Conservation (phyloP, 2,113 vertebrate species). For the Callithrix jacchus region DNA sequence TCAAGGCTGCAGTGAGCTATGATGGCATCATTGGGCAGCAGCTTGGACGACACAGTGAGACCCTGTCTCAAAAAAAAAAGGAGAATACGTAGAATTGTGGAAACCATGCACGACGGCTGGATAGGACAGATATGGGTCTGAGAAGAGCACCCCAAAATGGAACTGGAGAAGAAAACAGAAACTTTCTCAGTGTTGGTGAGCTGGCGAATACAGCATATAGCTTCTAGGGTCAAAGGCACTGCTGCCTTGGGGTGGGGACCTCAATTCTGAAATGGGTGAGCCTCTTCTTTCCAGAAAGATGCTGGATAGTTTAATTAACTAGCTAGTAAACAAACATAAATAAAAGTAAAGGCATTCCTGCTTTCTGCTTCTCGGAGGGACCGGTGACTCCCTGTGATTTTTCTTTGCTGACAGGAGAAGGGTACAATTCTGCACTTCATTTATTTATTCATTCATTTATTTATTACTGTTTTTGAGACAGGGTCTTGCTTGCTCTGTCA, state of each 20-base stretch:
- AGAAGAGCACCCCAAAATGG: constrained; percentile 22
- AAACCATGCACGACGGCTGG: background rate
- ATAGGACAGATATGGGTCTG: background rate
- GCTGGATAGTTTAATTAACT: background rate
- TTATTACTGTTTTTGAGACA: too few relatives aligned
- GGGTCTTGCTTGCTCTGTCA: too few relatives aligned
- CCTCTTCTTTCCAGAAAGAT: background rate
- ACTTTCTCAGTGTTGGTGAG: background rate
- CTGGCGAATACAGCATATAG: background rate
- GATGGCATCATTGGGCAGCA: background rate
- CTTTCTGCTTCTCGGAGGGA: background rate
- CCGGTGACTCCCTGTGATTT: background rate
- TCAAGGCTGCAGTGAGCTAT: background rate
- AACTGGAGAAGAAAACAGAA: background rate
- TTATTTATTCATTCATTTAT: too few relatives aligned
- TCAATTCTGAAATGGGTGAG: background rate
- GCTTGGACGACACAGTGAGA: background rate
- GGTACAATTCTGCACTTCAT: background rate
- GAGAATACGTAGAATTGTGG: background rate
- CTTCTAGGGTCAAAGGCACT: background rate
- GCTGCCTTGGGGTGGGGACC: background rate
- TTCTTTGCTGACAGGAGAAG: background rate
- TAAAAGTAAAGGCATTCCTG: background rate
- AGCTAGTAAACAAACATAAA: background rate
- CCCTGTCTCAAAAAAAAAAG: background rate